Conservation (phyloP, 2,113 vertebrate species). For the Hyaena hyaena region DNA sequence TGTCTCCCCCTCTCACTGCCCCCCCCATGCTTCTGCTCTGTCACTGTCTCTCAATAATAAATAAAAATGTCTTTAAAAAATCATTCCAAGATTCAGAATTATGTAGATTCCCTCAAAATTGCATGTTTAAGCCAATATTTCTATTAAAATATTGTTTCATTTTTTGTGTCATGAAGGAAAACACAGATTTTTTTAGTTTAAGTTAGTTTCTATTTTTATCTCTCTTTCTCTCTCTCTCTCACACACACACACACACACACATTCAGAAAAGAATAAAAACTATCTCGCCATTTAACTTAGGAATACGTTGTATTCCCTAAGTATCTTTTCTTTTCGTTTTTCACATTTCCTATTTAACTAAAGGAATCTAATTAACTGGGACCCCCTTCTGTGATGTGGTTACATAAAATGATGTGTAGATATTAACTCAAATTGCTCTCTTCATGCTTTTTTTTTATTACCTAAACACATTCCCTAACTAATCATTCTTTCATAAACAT, state of each 20-base stretch:
- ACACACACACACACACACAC: no score
- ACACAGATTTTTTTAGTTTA: slow-evolving; percentile 23
- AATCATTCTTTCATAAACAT: slow-evolving; percentile 81
- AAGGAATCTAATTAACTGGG: slow-evolving; percentile 82
- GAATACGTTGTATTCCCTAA: slow-evolving; percentile 57
- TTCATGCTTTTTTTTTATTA: slow-evolving; percentile 77
- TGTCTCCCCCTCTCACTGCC: no score
- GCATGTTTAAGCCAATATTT: not conserved
- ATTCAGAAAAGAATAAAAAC: not conserved
- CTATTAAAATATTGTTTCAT: slow-evolving; percentile 1
- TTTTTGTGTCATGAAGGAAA: slow-evolving; percentile 7
- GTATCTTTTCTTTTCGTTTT: slow-evolving; percentile 57
- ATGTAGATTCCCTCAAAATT: not conserved
- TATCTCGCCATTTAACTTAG: slow-evolving; percentile 35
- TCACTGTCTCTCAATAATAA: no score
- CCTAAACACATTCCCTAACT: slow-evolving; percentile 74
- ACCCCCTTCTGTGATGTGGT: slow-evolving; percentile 78
- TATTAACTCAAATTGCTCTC: slow-evolving; percentile 82
- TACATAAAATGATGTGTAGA: slow-evolving; percentile 75
- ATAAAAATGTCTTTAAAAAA: not conserved
- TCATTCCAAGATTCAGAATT: not conserved
- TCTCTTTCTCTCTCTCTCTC: no score
- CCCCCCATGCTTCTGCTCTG: no score
- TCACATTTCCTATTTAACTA: slow-evolving; percentile 80
- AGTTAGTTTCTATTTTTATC: slow-evolving; percentile 12